Evolutionary conservation across 2,888 invertebrate genomes (phyloP), one percentile per base, ranked within the genome.

Genomic region (Peribatodes rhomboidaria): DNA sequence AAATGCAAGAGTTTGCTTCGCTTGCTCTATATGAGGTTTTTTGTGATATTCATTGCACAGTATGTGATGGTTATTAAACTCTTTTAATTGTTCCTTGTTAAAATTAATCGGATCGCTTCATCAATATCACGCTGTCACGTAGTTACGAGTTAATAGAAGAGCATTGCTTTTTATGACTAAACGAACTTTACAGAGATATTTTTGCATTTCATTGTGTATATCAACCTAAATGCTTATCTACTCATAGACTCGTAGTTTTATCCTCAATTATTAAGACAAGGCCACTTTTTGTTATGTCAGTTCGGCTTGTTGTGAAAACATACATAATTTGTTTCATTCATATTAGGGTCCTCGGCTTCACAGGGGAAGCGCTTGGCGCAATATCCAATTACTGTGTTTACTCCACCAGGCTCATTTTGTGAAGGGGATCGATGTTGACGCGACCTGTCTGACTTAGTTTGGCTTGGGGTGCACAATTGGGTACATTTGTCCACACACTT

Each of bases 321-420:
- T 41, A 55, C 31, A 53, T 63, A 56, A 62, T 62, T 63, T 68
- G 63, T 66, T 70, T 63, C 60, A 65, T 64, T 70, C 61, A 66
- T 69, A 68, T 61, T 68, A 64, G 53, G 59, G 55, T 37, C 61
- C 69, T 69, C 59, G 70, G 63, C 65, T 65, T 61, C 49, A 76
- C 73, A 73, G 66, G 72, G 76, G 73, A 76, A 72, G 68, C 69
- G 57, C 66, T 70, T 59, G 55, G 64, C 55, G 68, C 66, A 74
- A 75, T 81, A 80, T 83, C 81, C 77, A 79, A 82, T 82, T 80
- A 79, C 83, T 70, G 68, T 84, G 78, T 82, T 81, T 82, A 81
- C 82, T 75, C 73, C 72, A 74, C 74, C 70, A 68, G 71, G 76
- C 78, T 80, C 76, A 75, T 80, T 77, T 78, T 76, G 78, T 76